Evolutionary conservation across 1,140 invertebrate species (phyloP).

Genomic region (Pseudomyrmex gracilis): DNA sequence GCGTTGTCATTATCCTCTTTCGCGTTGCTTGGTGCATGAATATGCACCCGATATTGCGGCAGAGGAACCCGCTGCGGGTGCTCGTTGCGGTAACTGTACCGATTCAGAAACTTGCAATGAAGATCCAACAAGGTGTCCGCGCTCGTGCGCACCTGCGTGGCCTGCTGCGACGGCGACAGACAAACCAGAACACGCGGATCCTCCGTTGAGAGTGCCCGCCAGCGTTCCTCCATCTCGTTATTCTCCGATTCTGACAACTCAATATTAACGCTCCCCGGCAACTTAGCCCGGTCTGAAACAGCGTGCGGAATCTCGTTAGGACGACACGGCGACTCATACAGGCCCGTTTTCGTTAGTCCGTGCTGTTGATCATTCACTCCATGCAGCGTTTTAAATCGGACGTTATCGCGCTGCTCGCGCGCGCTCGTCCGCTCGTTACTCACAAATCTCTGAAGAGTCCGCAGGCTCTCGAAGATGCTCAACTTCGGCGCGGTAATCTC

Average conservation of each 20-base stretch:
- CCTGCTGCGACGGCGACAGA: slow-evolving; percentile 90
- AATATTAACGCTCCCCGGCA: slow-evolving; percentile 50
- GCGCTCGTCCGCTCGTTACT: slow-evolving; percentile 45
- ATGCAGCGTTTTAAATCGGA: slow-evolving; percentile 59
- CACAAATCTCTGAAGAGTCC: slow-evolving; percentile 71
- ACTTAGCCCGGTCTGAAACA: slow-evolving; percentile 75
- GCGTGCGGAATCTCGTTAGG: slow-evolving; percentile 34
- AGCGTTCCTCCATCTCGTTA: slow-evolving; percentile 78
- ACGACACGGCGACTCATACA: not conserved
- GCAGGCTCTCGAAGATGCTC: slow-evolving; percentile 86
- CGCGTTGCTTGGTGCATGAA: slow-evolving; percentile 24
- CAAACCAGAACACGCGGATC: slow-evolving; percentile 88
- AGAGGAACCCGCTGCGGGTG: slow-evolving; percentile 74
- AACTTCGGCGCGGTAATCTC: slow-evolving; percentile 88
- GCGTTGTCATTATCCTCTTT: slow-evolving; percentile 11
- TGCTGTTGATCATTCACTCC: slow-evolving; percentile 54
- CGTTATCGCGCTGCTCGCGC: slow-evolving; percentile 7
- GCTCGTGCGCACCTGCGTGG: slow-evolving; percentile 83
- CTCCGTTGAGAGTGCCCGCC: slow-evolving; percentile 87
- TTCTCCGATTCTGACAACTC: slow-evolving; percentile 30
- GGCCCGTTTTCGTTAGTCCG: slow-evolving; percentile 51
- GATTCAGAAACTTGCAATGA: slow-evolving; percentile 89
- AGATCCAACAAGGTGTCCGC: slow-evolving; percentile 88
- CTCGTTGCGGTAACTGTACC: slow-evolving; percentile 87
- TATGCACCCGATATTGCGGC: slow-evolving; percentile 76